Conservation (phyloP, 2,888 invertebrate species). For the Beris chalybata region DNA sequence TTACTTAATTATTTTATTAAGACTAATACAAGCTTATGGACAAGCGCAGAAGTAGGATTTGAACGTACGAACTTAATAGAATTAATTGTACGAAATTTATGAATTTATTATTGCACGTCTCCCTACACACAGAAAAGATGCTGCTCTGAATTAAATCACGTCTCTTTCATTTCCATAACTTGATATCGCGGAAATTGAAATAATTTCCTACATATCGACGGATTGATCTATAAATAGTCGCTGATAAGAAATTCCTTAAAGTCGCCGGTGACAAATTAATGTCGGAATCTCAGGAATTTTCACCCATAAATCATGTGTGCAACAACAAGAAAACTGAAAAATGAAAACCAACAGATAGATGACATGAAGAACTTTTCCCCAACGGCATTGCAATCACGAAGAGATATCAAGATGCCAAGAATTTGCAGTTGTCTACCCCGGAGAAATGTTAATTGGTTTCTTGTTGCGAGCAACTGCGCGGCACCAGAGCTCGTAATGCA, state of each 20-base stretch:
- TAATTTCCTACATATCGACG: too few relatives aligned
- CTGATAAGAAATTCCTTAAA: conserved; percentile 7
- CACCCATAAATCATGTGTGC: conserved; percentile 5
- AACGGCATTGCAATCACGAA: neutral
- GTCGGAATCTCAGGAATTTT: conserved; percentile 14
- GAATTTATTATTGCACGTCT: too few relatives aligned
- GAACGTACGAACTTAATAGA: too few relatives aligned
- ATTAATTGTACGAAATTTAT: too few relatives aligned
- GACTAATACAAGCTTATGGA: too few relatives aligned
- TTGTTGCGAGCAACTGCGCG: neutral
- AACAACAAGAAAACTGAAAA: neutral
- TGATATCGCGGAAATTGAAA: too few relatives aligned
- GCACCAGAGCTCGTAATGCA: conserved; percentile 17
- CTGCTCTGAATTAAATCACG: too few relatives aligned
- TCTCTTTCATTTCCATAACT: too few relatives aligned
- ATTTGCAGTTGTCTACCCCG: conserved; percentile 2
- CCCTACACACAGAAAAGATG: too few relatives aligned
- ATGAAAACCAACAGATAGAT: neutral
- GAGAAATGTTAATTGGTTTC: conserved; percentile 19
- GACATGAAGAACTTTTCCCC: neutral
- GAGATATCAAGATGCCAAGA: conserved; percentile 1
- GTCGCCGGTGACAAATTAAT: conserved; percentile 3
- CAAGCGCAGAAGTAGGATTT: too few relatives aligned
- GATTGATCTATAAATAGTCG: conserved; percentile 8
- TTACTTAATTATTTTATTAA: too few relatives aligned